Percentiles rank a stretch among this genome's conserved stretches.
Evolutionary conservation across 2,797 vertebrate species (phyloP).

Genomic region (Sebastes iracundus): DNA sequence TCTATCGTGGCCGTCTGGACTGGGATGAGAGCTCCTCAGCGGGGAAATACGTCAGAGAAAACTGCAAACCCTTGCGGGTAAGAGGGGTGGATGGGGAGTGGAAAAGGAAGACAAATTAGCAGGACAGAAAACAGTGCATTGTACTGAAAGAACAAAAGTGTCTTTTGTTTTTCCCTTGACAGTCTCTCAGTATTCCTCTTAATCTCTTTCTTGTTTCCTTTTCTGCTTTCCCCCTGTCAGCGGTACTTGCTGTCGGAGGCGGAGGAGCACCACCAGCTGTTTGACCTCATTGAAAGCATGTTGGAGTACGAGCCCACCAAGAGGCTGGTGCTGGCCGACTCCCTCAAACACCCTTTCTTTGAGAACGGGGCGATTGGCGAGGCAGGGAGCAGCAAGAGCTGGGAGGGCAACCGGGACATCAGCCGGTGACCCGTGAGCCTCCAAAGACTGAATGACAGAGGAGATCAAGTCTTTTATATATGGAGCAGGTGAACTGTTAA

Average conservation of each 20-base stretch:
- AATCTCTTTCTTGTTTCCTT: not conserved
- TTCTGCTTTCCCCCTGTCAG: conserved; percentile 70
- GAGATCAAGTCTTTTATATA: conserved; percentile 35
- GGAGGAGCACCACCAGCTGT: conserved; percentile 96
- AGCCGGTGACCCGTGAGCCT: conserved; percentile 90
- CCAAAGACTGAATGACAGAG: conserved; percentile 53
- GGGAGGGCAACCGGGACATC: conserved; percentile 97
- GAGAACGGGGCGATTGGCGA: conserved; percentile 65
- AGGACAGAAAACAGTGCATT: not conserved
- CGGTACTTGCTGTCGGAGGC: conserved; percentile 93
- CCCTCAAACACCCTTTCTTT: conserved; percentile 95
- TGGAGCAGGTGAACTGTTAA: conserved; percentile 50
- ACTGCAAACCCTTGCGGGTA: conserved; percentile 97
- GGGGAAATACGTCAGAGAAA: conserved; percentile 95
- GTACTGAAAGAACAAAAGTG: not conserved
- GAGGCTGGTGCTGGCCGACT: conserved; percentile 87
- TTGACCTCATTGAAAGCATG: conserved; percentile 97
- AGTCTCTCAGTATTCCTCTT: not conserved
- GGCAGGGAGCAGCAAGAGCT: conserved; percentile 81
- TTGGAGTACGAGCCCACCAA: conserved; percentile 96
- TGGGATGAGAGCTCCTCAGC: conserved; percentile 98
- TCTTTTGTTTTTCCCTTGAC: not conserved
- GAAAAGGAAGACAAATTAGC: not conserved
- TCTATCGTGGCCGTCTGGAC: conserved; percentile 95
- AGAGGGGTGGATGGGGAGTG: conserved; percentile 35